A percentile compares a stretch with the other conserved stretches of the same genome.
These are phyloP conservation scores for Brachypteracias leptosomus DNA, from an alignment of 2,113 vertebrate genomes.

Conservation along the genomic window DNA sequence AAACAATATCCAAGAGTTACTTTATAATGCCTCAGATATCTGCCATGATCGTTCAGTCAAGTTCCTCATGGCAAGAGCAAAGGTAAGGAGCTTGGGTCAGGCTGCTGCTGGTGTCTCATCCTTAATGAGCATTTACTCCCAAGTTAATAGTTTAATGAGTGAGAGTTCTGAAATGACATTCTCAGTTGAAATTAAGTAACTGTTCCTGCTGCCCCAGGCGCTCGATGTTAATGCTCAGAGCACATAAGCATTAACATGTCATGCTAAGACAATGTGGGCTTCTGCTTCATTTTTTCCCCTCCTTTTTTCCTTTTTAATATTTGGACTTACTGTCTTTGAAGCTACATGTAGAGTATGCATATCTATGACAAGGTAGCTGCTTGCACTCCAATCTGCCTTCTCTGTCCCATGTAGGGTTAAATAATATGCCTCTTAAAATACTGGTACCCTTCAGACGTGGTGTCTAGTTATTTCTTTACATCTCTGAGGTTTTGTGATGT, in stretches of 20 bases:
- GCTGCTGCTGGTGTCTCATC: neutral
- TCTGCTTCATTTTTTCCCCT: neutral
- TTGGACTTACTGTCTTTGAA: neutral
- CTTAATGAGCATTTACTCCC: neutral
- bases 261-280: neutral
- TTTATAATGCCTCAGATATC: slow-evolving; percentile 88
- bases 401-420: neutral
- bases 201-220: neutral
- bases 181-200: neutral
- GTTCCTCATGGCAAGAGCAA: slow-evolving; percentile 91
- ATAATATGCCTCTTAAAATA: neutral
- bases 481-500: neutral
- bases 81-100: slow-evolving; percentile 74
- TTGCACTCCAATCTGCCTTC: neutral
- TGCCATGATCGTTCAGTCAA: slow-evolving; percentile 97
- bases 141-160: neutral
- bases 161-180: neutral
- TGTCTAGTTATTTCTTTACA: neutral
- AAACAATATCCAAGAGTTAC: slow-evolving; percentile 86
- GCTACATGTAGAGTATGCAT: neutral
- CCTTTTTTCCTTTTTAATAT: neutral
- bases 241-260: neutral
- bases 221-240: neutral
- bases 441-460: neutral
- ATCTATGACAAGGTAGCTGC: neutral